Evolutionary conservation across 2,888 invertebrate species (phyloP).

Genomic region (Meiosimyza decipiens): DNA sequence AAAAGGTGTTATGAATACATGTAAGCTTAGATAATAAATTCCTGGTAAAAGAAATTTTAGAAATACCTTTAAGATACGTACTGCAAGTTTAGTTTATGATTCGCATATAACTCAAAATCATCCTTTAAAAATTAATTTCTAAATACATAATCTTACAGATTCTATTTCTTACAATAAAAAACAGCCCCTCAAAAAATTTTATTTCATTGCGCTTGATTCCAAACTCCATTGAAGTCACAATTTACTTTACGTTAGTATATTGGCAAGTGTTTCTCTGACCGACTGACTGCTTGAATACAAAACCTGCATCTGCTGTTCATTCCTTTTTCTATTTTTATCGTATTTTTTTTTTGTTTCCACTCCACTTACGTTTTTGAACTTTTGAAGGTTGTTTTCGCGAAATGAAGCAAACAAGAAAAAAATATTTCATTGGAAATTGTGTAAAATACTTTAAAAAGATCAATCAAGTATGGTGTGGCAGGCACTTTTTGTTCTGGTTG

Average conservation of each 20-base stretch:
- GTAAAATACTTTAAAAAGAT: conserved; percentile 13
- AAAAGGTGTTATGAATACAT: too few species aligned
- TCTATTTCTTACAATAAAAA: too few species aligned
- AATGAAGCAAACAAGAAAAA: conserved; percentile 13
- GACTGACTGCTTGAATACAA: conserved; percentile 17
- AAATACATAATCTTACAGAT: too few species aligned
- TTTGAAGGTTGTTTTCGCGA: conserved; percentile 36
- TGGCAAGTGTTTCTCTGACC: background rate
- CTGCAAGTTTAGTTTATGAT: too few species aligned
- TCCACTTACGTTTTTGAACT: conserved; percentile 34
- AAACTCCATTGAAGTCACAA: too few species aligned
- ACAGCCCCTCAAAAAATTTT: too few species aligned
- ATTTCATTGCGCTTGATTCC: too few species aligned
- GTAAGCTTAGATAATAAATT: too few species aligned
- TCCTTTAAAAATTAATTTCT: too few species aligned
- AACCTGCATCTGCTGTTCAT: conserved; percentile 15
- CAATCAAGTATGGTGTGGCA: conserved; percentile 13
- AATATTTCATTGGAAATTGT: conserved; percentile 30
- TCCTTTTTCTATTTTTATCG: conserved; percentile 15
- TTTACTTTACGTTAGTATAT: background rate
- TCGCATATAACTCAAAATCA: too few species aligned
- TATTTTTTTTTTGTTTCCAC: conserved; percentile 33
- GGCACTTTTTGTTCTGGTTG: background rate
- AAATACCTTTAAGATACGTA: too few species aligned
- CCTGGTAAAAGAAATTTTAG: too few species aligned